phyloP scores from a whole-genome alignment of 2,113 vertebrate species.

The Melospiza georgiana region DNA sequence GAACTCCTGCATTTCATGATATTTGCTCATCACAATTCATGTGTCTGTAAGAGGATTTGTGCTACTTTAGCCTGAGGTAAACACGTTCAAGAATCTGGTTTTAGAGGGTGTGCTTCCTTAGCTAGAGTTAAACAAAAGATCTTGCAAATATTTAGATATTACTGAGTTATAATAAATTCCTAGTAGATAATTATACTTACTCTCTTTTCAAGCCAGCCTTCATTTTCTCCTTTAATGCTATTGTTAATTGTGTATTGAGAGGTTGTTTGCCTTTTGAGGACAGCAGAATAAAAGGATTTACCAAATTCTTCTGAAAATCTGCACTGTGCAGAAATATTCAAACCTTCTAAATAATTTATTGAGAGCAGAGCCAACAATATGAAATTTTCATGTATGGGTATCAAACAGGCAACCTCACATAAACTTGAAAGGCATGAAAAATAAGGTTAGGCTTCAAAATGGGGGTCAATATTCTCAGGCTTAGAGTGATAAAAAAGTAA shows the following conservation, averaged over 20 bases:
- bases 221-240: constrained; percentile 24
- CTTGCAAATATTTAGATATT: constrained; percentile 14
- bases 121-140: constrained; percentile 12
- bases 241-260: constrained; percentile 6
- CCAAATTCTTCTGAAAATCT: constrained; percentile 64
- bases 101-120: background rate
- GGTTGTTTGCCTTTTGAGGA: constrained; percentile 36
- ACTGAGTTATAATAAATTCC: background rate
- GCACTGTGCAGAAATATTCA: constrained; percentile 66
- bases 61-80: constrained; percentile 43
- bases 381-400: constrained; percentile 79
- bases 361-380: constrained; percentile 72
- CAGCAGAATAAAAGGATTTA: constrained; percentile 58
- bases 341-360: constrained; percentile 78
- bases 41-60: constrained; percentile 28
- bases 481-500: constrained; percentile 20
- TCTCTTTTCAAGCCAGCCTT: constrained; percentile 15
- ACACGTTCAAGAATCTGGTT: background rate
- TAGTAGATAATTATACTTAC: constrained; percentile 1
- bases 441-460: constrained; percentile 56
- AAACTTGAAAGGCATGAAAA: constrained; percentile 70
- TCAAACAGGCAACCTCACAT: constrained; percentile 55
- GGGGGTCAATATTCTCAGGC: constrained; percentile 25
- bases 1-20: background rate
- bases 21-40: constrained; percentile 29